These are phyloP conservation scores for Galerucella pusilla DNA, from an alignment of 2,888 invertebrate genomes.

Conservation along the genomic window DNA sequence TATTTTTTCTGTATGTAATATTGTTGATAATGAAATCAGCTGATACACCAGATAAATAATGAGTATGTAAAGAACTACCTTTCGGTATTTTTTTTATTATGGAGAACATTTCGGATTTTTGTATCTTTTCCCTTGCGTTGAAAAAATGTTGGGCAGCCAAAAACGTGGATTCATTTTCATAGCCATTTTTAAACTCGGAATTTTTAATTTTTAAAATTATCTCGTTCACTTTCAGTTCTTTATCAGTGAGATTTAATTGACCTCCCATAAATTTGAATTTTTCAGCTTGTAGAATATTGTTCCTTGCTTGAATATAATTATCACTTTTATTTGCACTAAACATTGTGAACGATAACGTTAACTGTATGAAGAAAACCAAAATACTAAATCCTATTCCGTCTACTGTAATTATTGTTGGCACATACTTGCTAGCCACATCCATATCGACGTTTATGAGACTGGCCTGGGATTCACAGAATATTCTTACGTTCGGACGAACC, in stretches of 20 bases:
- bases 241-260: conserved; percentile 47
- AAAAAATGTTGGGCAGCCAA: conserved; percentile 77
- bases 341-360: neutral
- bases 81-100: conserved; percentile 79
- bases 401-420: neutral
- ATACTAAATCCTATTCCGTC: conserved; percentile 1
- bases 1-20: conserved; percentile 71
- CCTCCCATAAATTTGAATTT: conserved; percentile 46
- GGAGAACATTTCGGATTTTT: conserved; percentile 73
- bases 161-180: conserved; percentile 63
- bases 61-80: conserved; percentile 78
- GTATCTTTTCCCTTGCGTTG: conserved; percentile 69
- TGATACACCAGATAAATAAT: conserved; percentile 74
- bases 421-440: neutral
- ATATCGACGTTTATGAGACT: neutral
- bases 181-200: conserved; percentile 54
- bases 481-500: neutral
- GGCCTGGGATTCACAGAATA: neutral
- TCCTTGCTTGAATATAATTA: conserved; percentile 32
- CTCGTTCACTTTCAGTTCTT: conserved; percentile 55
- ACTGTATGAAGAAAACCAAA: neutral
- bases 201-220: conserved; percentile 55
- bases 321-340: conserved; percentile 54
- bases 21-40: conserved; percentile 71
- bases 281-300: conserved; percentile 33